Evolutionary conservation across 2,797 vertebrate genomes (phyloP).

Genomic region (Galagoides demidoff): DNA sequence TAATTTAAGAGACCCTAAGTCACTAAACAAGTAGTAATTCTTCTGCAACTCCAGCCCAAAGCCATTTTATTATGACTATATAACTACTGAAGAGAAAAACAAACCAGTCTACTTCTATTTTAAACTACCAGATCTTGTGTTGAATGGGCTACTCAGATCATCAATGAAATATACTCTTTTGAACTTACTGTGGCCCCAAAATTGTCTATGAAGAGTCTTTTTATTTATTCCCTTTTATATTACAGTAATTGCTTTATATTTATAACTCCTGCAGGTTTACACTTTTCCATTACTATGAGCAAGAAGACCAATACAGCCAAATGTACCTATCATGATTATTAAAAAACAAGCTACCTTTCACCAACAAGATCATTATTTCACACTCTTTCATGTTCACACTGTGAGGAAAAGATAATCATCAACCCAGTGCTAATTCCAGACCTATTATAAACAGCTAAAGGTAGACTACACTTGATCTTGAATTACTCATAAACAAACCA

Average conservation of each 20-base stretch:
- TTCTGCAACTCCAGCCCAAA: not conserved
- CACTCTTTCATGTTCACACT: conserved; percentile 17
- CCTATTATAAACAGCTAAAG: conserved; percentile 27
- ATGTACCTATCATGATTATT: not conserved
- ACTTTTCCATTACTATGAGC: not conserved
- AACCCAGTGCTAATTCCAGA: not conserved
- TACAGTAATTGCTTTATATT: not conserved
- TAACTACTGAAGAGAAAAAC: not conserved
- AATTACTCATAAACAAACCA: conserved; percentile 1
- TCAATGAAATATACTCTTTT: not conserved
- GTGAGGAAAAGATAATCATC: not conserved
- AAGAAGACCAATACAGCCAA: not conserved
- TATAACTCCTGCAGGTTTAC: not conserved
- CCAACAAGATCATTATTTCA: conserved; percentile 25
- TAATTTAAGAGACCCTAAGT: not conserved
- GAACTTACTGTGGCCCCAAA: not conserved
- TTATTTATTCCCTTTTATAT: not conserved
- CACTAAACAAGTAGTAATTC: not conserved
- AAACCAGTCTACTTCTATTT: not conserved
- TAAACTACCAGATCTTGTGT: not conserved
- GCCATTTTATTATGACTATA: not conserved
- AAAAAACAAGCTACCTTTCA: conserved; percentile 20
- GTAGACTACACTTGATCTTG: not conserved
- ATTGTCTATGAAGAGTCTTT: not conserved
- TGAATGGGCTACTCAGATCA: not conserved